A percentile compares a stretch with the other conserved stretches of the same genome.
Conservation (phyloP, 35 echinoderm and acorn worm species). For the Apostichopus parvimensis region DNA sequence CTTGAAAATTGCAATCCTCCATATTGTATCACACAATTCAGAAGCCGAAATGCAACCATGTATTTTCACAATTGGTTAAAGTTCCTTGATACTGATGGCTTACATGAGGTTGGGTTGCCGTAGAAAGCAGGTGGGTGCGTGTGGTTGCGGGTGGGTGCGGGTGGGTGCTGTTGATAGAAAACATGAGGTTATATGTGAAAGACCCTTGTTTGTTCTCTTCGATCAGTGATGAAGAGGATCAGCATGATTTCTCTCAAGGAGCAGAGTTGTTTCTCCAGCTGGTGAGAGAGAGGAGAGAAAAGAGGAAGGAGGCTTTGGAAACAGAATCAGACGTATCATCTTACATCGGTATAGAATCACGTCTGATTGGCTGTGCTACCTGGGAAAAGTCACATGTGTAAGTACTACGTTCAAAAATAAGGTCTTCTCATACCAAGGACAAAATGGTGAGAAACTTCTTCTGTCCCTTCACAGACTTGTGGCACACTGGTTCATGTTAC, state of each 20-base stretch:
- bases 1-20: no score
- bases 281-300: conserved; percentile 77
- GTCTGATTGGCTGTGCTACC: conserved; percentile 84
- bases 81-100: no score
- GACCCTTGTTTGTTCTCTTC: conserved; percentile 14
- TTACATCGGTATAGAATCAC: conserved; percentile 79
- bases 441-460: no score
- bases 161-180: no score
- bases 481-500: no score
- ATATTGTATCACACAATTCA: no score
- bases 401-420: neutral
- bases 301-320: conserved; percentile 56
- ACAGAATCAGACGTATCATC: conserved; percentile 48
- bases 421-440: no score
- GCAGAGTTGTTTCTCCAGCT: conserved; percentile 73
- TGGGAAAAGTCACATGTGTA: conserved; percentile 97
- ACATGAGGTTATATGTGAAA: neutral
- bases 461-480: neutral
- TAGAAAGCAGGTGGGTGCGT: no score
- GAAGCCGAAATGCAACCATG: no score
- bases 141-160: no score
- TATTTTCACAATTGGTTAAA: no score
- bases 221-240: conserved; percentile 79
- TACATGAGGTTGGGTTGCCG: no score
- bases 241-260: conserved; percentile 81